Evolutionary conservation across 2,113 vertebrate species (phyloP), one percentile per base, ranked within the genome.

Genomic region (Salvator merianae): DNA sequence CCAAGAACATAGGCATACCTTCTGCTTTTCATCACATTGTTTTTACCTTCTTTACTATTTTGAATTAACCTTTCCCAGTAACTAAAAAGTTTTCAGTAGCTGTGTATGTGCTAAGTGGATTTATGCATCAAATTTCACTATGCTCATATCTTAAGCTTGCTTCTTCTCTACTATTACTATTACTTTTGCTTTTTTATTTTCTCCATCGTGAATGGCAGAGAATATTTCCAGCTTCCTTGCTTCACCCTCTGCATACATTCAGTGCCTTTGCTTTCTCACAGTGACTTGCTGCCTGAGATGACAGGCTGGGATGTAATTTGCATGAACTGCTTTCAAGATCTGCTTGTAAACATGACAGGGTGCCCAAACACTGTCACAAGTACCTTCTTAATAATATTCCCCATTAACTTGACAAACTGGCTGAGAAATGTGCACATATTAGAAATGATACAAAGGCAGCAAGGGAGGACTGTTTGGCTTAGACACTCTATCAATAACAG

Each of bases 331-430:
- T 91, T 93, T 94, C 79, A 89, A 86, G 50, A 79, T 63, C 82
- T 79, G 0, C 88, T 90, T 89, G 83, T 85, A 92, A 94, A 93
- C 86, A 92, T 90, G 94, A 91, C 86, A 91, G 69, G 87, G 84
- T 88, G 28, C 81, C 77, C 70, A 92, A 77, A 59, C 87, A 62
- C 89, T 92, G 88, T 94, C 89, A 90, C 50, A 74, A 78, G 70
- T 12, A 85, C n/a, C 81, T 55, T 82, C 76, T 83, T 92, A 86
- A 89, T 90, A 88, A 30, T 74, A 65, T 70, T 92, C 85, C 59
- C 79, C 36, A 84, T 88, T 91, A 86, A 90, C 81, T 78, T 81
- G 43, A 70, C 66, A 84, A 79, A 78, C 14, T 75, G 63, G 26
- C 70, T 38, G 68, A 88, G 28, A 24, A 89, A 83, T 62, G 72